These are phyloP conservation scores for Heliothis peltigera DNA, from an alignment of 2,888 invertebrate species.

Conservation along the genomic window DNA sequence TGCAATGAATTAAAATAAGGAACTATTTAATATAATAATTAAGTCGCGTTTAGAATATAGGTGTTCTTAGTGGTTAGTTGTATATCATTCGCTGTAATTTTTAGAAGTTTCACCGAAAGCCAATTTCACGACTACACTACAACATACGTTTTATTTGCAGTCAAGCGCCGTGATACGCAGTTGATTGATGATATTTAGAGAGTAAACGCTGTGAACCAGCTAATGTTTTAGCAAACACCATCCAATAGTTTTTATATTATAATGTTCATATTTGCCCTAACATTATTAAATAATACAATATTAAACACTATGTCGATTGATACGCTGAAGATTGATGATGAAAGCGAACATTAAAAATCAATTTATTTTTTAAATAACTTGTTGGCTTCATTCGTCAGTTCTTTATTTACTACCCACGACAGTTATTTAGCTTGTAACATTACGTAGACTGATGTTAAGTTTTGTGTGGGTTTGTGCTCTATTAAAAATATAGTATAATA, in stretches of 20 bases:
- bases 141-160: conserved; percentile 39
- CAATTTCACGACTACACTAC: conserved; percentile 1
- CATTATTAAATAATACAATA: conserved; percentile 15
- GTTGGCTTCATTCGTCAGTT: neutral
- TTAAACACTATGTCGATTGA: conserved; percentile 15
- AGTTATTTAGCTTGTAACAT: neutral
- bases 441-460: neutral
- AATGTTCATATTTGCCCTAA: conserved; percentile 3
- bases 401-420: neutral
- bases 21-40: no score
- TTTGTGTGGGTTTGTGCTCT: neutral
- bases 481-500: no score
- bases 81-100: no score
- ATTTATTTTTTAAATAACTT: neutral
- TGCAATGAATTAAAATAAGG: no score
- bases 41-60: no score
- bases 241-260: conserved; percentile 32
- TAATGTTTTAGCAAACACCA: conserved; percentile 67
- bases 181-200: conserved; percentile 73
- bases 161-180: conserved; percentile 46
- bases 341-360: conserved; percentile 2
- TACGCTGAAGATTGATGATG: conserved; percentile 11
- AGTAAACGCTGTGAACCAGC: conserved; percentile 40
- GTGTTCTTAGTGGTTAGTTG: no score
- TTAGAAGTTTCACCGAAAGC: no score